Evolutionary conservation across 2,113 vertebrate genomes (phyloP), one percentile per base, ranked within the genome.

Genomic region (Geococcyx californianus): DNA sequence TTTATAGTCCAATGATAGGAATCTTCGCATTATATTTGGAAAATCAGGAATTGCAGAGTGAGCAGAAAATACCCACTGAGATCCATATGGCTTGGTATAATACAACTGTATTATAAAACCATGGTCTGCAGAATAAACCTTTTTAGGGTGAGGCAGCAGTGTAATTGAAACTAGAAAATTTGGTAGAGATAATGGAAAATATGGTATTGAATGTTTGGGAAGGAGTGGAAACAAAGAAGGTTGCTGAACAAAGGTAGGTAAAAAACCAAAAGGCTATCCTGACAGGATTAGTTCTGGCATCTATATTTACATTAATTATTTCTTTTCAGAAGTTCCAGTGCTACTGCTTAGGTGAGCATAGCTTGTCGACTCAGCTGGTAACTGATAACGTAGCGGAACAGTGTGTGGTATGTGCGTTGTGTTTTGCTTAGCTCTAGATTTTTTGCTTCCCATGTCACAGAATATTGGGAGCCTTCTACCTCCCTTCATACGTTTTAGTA

Each of bases 11-110:
- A 94, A 54, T 49, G 42, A 60, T 44, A 94, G 40, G 16, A 74
- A 82, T 58, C 52, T 74, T 40, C 54, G 62, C 8, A 23, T 86
- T 87, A 16, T 34, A 38, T 88, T 93, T 70, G 66, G 73, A 82
- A 84, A 96, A 87, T 68, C 10, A 70, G 51, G 88, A 89, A 86
- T 49, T 90, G 84, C 78, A 91, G 81, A 63, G 47, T 89, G 67
- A 88, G 58, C 73, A 72, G 85, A 77, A 73, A 87, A 91, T 92
- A 77, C 74, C 84, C 59, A 76, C 69, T 80, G 84, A 86, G 77
- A 73, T 95, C 85, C 86, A 67, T 74, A 74, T 87, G 88, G 64
- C 36, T 81, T 85, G 66, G 62, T 34, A 29, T 63, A 72, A 52
- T 89, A 40, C 83, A 82, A 54, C 45, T 93, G 55, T 51, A 55